Evolutionary conservation across 2,888 invertebrate species (phyloP).

Genomic region (Rhagonycha fulva): DNA sequence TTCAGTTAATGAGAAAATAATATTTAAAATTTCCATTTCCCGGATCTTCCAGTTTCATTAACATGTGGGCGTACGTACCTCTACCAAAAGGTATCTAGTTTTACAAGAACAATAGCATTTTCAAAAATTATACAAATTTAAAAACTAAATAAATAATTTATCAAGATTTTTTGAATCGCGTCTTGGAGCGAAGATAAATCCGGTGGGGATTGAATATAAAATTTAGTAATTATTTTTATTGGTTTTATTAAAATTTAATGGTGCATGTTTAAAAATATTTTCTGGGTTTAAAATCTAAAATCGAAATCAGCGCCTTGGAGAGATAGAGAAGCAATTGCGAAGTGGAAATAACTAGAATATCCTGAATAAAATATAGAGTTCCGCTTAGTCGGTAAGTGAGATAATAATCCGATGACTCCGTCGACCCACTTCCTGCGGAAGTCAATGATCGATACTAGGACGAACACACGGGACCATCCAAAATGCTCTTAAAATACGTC

Average conservation of each 20-base stretch:
- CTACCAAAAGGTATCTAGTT: neutral
- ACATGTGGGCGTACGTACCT: neutral
- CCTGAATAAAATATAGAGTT: conserved; percentile 51
- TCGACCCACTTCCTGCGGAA: conserved; percentile 42
- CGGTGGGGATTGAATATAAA: neutral
- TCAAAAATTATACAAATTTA: neutral
- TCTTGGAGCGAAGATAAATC: neutral
- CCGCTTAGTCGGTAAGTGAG: conserved; percentile 46
- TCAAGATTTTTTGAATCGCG: neutral
- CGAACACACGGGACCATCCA: conserved; percentile 19
- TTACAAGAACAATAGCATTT: neutral
- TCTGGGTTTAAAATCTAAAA: conserved; percentile 27
- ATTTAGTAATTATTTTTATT: neutral
- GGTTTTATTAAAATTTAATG: conserved; percentile 31
- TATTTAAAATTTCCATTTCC: neutral
- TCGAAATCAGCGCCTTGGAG: conserved; percentile 44
- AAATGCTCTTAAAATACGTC: conserved; percentile 18
- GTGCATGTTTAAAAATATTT: conserved; percentile 26
- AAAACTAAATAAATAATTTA: neutral
- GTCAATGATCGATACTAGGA: conserved; percentile 31
- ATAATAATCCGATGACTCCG: conserved; percentile 47
- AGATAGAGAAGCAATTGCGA: conserved; percentile 44
- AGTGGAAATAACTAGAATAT: conserved; percentile 49
- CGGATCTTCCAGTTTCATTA: neutral
- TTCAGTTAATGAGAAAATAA: neutral